phyloP scores from a whole-genome alignment of 2,113 vertebrate species.

The Gila orcuttii region DNA sequence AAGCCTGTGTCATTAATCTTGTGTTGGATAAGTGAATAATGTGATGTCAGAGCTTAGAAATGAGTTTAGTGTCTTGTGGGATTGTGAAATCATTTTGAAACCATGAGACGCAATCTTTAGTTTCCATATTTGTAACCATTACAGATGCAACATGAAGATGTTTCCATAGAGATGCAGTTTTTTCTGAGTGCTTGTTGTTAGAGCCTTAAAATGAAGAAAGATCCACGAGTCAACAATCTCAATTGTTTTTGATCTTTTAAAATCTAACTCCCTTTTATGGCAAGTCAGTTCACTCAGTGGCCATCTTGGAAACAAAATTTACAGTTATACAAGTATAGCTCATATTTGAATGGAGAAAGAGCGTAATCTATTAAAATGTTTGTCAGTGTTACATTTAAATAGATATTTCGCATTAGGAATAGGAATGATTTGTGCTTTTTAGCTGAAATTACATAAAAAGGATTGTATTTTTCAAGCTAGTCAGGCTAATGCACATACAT shows the following conservation, averaged over 20 bases:
- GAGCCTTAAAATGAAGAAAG: neutral
- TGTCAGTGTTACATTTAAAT: neutral
- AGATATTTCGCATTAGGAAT: neutral
- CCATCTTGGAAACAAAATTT: neutral
- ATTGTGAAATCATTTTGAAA: conserved; percentile 12
- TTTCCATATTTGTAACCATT: neutral
- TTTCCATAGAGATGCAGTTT: conserved; percentile 34
- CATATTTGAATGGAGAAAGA: neutral
- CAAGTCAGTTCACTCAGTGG: neutral
- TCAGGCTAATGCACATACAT: neutral
- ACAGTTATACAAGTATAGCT: neutral
- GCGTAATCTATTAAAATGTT: neutral
- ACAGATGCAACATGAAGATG: conserved; percentile 29
- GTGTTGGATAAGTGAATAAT: conserved; percentile 12
- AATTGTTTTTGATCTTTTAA: conserved; percentile 2
- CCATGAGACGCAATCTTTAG: neutral
- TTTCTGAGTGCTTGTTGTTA: neutral
- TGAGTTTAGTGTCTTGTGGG: conserved; percentile 20
- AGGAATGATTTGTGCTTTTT: neutral
- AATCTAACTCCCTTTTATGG: neutral
- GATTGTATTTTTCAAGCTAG: neutral
- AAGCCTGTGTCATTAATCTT: conserved; percentile 29
- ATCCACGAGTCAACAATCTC: neutral
- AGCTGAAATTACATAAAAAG: neutral
- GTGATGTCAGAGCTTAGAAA: conserved; percentile 6